These are phyloP conservation scores for Dolomedes plantarius DNA, from an alignment of 2,888 invertebrate species.

Conservation along the genomic window DNA sequence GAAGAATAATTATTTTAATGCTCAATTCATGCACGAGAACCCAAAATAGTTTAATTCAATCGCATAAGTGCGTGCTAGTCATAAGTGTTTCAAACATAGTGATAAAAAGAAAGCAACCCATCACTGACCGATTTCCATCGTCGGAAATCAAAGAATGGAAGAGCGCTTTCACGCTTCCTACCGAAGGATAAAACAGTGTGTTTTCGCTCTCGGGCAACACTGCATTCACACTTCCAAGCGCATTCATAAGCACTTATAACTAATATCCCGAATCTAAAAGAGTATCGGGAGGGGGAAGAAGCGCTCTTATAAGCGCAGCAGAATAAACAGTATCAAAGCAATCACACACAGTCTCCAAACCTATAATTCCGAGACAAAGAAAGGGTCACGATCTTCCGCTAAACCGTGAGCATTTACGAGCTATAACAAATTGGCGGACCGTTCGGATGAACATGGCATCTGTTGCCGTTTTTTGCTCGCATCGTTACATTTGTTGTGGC, in stretches of 20 bases:
- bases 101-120: no score
- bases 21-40: no score
- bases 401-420: slow-evolving; percentile 57
- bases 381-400: slow-evolving; percentile 44
- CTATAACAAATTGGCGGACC: slow-evolving; percentile 43
- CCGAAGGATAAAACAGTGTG: no score
- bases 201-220: no score
- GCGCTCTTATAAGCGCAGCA: neutral
- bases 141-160: no score
- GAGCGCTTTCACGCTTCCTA: no score
- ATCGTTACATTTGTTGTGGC: slow-evolving; percentile 36
- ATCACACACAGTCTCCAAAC: slow-evolving; percentile 18
- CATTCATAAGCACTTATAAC: neutral
- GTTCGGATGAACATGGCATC: slow-evolving; percentile 23
- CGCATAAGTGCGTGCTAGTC: no score
- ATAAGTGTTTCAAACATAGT: no score
- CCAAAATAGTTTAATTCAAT: no score
- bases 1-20: no score
- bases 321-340: slow-evolving; percentile 16
- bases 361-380: slow-evolving; percentile 39
- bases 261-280: neutral
- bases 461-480: slow-evolving; percentile 13
- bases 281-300: neutral
- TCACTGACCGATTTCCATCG: no score
- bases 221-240: no score